Evolutionary conservation across 2,888 invertebrate genomes (phyloP).

Genomic region (Archips xylosteana): DNA sequence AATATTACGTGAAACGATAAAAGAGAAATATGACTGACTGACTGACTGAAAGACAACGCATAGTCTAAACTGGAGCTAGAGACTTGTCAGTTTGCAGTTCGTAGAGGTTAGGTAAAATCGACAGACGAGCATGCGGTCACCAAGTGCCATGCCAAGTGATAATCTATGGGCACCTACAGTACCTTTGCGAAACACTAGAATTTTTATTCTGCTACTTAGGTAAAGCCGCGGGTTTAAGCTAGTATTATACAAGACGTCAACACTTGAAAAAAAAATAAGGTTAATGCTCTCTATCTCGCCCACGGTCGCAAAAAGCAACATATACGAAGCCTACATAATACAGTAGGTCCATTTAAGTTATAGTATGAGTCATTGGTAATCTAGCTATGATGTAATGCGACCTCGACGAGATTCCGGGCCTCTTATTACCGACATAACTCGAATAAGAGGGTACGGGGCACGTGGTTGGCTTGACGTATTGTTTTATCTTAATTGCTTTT

Average conservation of each 20-base stretch:
- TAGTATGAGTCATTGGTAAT: slow-evolving; percentile 36
- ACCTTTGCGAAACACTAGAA: too few relatives aligned
- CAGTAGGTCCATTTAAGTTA: slow-evolving; percentile 23
- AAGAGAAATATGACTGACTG: too few relatives aligned
- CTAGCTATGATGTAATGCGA: slow-evolving; percentile 60
- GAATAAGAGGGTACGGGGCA: slow-evolving; percentile 2
- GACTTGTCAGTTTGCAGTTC: too few relatives aligned
- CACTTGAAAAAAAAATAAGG: neutral
- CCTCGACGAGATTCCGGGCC: slow-evolving; percentile 43
- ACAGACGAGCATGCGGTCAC: too few relatives aligned
- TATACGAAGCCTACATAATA: neutral
- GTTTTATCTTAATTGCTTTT: neutral
- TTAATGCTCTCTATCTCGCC: slow-evolving; percentile 16
- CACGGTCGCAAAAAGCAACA: slow-evolving; percentile 12
- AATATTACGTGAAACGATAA: too few relatives aligned
- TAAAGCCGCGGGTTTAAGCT: too few relatives aligned
- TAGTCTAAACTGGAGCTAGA: too few relatives aligned
- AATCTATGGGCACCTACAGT: too few relatives aligned
- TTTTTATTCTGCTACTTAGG: too few relatives aligned
- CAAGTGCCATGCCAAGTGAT: too few relatives aligned
- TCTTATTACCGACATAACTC: slow-evolving; percentile 49
- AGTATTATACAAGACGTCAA: neutral
- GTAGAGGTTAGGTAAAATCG: too few relatives aligned
- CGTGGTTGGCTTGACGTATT: neutral
- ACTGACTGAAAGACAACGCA: too few relatives aligned